Percentiles rank a stretch among this genome's conserved stretches.
phyloP scores from a whole-genome alignment of 1,140 invertebrate genomes.

The Solen grandis region DNA sequence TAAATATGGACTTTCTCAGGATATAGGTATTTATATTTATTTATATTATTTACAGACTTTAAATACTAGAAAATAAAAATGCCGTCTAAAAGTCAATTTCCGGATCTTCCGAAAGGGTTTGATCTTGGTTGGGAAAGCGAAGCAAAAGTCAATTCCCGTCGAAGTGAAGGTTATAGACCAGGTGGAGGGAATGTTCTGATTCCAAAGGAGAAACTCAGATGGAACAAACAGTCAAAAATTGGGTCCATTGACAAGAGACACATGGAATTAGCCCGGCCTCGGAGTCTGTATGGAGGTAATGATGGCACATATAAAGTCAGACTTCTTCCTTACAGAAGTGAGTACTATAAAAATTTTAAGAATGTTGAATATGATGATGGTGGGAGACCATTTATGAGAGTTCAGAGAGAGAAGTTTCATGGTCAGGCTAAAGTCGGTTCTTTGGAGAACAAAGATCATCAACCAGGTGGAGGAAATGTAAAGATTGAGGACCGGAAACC shows the following conservation, averaged over 20 bases:
- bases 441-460: slow-evolving; percentile 94
- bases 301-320: slow-evolving; percentile 37
- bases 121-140: slow-evolving; percentile 50
- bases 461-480: slow-evolving; percentile 90
- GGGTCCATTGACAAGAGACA: slow-evolving; percentile 68
- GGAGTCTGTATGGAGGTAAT: slow-evolving; percentile 13
- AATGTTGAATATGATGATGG: slow-evolving; percentile 51
- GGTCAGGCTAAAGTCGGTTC: slow-evolving; percentile 83
- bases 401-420: slow-evolving; percentile 52
- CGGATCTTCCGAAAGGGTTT: slow-evolving; percentile 39
- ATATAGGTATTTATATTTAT: too few species aligned
- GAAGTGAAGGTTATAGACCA: slow-evolving; percentile 88
- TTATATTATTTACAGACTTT: too few species aligned
- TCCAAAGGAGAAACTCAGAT: slow-evolving; percentile 58
- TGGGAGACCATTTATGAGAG: slow-evolving; percentile 34
- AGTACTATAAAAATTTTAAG: slow-evolving; percentile 50
- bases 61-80: background rate
- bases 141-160: slow-evolving; percentile 91
- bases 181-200: slow-evolving; percentile 57
- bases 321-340: slow-evolving; percentile 51
- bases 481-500: slow-evolving; percentile 48
- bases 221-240: slow-evolving; percentile 72
- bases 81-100: slow-evolving; percentile 21
- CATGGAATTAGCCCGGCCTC: slow-evolving; percentile 28
- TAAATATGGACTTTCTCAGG: too few species aligned